These are phyloP conservation scores for Tangara arthus DNA, from an alignment of 2,797 vertebrate genomes.

Conservation along the genomic window DNA sequence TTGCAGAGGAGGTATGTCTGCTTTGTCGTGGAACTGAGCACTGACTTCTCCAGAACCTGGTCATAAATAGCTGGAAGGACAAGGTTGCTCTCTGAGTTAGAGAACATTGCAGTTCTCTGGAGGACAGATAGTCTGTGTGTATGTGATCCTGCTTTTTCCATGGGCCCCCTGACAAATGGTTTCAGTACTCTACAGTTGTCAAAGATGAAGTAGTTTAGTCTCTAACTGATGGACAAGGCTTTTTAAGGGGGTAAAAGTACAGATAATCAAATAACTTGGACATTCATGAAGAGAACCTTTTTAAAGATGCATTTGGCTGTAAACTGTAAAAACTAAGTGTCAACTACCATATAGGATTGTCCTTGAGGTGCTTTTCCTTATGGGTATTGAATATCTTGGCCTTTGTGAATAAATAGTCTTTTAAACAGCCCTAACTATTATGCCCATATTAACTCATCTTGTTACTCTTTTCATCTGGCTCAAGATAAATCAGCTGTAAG, in stretches of 20 bases:
- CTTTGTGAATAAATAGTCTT: background rate
- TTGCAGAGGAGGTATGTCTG: background rate
- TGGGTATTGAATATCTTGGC: background rate
- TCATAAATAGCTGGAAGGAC: background rate
- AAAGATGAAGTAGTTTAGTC: background rate
- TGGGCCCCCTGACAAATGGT: background rate
- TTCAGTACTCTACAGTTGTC: background rate
- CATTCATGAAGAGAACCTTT: background rate
- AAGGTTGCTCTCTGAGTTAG: background rate
- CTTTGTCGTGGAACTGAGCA: background rate
- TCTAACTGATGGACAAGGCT: background rate
- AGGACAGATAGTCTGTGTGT: background rate
- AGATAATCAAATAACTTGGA: background rate
- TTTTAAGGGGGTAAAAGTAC: background rate
- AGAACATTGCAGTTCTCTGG: background rate
- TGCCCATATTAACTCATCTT: background rate
- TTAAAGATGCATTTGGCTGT: background rate
- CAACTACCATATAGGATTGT: background rate
- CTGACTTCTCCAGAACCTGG: background rate
- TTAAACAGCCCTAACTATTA: background rate
- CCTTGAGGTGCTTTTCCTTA: background rate
- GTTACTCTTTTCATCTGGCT: background rate
- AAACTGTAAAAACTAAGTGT: background rate
- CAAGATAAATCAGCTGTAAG: background rate
- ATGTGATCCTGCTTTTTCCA: background rate